phyloP scores from a whole-genome alignment of 2,888 invertebrate species.

The Teleiodes luculella region DNA sequence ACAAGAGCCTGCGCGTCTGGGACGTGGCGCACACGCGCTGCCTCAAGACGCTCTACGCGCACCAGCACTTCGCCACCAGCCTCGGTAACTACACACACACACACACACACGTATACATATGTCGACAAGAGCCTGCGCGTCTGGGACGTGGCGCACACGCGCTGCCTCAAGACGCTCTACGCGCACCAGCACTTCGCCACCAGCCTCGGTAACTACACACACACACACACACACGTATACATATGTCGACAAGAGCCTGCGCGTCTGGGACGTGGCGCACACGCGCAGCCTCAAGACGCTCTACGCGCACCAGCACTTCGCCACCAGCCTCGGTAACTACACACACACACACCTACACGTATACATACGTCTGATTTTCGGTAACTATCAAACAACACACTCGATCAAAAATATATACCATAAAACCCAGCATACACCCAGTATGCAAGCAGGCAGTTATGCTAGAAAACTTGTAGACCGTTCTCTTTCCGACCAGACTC shows the following conservation, averaged over 20 bases:
- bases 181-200: constrained; percentile 99
- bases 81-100: constrained; percentile 91
- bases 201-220: constrained; percentile 90
- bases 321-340: neutral
- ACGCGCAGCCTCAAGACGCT: too few species aligned
- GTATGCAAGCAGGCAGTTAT: too few species aligned
- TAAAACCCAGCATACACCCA: too few species aligned
- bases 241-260: too few species aligned
- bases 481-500: too few species aligned
- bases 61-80: constrained; percentile 97
- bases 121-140: constrained; percentile 99
- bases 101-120: constrained; percentile 92
- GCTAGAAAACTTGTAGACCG: too few species aligned
- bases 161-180: constrained; percentile 97
- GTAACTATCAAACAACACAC: too few species aligned
- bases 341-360: too few species aligned
- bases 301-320: neutral
- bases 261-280: too few species aligned
- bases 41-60: constrained; percentile 94
- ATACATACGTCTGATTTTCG: too few species aligned
- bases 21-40: constrained; percentile 89
- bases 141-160: constrained; percentile 98
- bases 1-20: constrained; percentile 98
- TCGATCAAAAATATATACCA: too few species aligned
- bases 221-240: too few species aligned